Conservation (phyloP, 2,113 vertebrate genomes). For the Heteronetta atricapilla region DNA sequence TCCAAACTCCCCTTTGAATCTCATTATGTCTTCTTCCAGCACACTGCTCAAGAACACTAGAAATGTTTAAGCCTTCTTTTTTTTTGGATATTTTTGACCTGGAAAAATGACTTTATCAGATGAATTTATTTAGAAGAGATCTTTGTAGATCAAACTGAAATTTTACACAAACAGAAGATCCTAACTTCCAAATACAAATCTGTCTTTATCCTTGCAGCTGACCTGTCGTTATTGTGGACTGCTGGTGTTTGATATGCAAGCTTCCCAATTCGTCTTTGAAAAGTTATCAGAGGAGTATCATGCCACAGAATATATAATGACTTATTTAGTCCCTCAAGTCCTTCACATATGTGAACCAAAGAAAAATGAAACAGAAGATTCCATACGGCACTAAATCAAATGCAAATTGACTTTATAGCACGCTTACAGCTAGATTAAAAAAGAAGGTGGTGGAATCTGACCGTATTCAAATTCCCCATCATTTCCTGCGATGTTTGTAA, state of each 20-base stretch:
- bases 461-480: neutral
- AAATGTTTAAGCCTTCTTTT: neutral
- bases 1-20: neutral
- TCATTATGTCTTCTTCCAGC: neutral
- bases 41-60: neutral
- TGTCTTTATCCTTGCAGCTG: slow-evolving; percentile 45
- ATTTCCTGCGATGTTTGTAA: neutral
- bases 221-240: slow-evolving; percentile 14
- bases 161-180: neutral
- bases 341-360: neutral
- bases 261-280: slow-evolving; percentile 61
- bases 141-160: slow-evolving; percentile 8
- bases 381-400: neutral
- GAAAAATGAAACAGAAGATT: neutral
- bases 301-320: slow-evolving; percentile 41
- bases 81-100: neutral
- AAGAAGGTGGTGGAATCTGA: neutral
- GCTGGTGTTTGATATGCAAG: slow-evolving; percentile 62
- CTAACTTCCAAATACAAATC: slow-evolving; percentile 10
- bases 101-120: neutral
- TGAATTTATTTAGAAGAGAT: neutral
- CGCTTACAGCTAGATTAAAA: neutral
- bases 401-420: neutral
- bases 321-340: slow-evolving; percentile 30
- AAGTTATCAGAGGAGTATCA: slow-evolving; percentile 5